Conservation (phyloP, 2,888 invertebrate species). For the Cheilosia vulpina region DNA sequence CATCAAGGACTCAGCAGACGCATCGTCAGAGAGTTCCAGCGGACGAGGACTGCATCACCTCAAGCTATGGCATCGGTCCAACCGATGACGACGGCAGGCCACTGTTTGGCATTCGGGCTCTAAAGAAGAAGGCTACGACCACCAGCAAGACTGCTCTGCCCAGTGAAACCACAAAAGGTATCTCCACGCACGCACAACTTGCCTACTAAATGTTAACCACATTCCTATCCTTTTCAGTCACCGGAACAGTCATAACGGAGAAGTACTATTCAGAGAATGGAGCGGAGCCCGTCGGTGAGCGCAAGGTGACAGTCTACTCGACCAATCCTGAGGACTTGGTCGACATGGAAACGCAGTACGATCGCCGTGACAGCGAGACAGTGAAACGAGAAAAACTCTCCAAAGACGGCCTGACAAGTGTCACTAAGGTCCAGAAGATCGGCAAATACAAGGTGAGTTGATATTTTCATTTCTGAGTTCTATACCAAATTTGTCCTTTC, state of each 20-base stretch:
- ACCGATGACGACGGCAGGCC: conserved; percentile 91
- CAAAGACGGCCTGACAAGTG: conserved; percentile 83
- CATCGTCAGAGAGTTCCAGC: conserved; percentile 82
- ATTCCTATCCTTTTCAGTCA: conserved; percentile 84
- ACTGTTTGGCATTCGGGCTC: conserved; percentile 90
- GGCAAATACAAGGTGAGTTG: conserved; percentile 75
- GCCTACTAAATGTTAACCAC: not conserved
- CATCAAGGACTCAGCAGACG: conserved; percentile 76
- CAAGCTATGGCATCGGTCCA: conserved; percentile 93
- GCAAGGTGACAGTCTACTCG: conserved; percentile 89
- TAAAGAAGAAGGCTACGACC: conserved; percentile 84
- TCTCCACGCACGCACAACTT: conserved; percentile 51
- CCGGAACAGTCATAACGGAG: conserved; percentile 88
- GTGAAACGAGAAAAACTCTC: conserved; percentile 83
- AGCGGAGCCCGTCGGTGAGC: conserved; percentile 87
- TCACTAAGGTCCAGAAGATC: conserved; percentile 79
- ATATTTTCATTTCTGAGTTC: not conserved
- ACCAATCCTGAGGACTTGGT: conserved; percentile 85
- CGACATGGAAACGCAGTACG: conserved; percentile 73
- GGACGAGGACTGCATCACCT: conserved; percentile 88
- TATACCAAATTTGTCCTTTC: not conserved
- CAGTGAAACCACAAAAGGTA: conserved; percentile 88
- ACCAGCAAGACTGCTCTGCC: conserved; percentile 82
- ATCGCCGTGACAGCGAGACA: conserved; percentile 78
- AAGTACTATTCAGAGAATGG: conserved; percentile 89